A percentile compares a stretch with the other conserved stretches of the same genome.
Evolutionary conservation across 2,888 invertebrate species (phyloP).

Genomic region (Cheilosia pagana): DNA sequence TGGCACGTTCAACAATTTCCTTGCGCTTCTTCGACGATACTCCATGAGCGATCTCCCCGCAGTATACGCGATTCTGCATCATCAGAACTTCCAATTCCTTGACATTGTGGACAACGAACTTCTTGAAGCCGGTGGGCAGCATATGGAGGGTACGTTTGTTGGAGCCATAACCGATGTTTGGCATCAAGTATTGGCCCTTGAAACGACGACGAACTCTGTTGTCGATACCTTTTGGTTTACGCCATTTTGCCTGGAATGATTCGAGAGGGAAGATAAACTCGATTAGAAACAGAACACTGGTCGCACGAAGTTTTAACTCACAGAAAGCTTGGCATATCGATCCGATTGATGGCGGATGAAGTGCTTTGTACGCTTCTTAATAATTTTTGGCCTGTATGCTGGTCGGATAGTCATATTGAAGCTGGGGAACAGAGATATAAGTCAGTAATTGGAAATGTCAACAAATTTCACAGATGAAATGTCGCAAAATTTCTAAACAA

Average conservation of each 20-base stretch:
- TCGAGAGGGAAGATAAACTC: constrained; percentile 14
- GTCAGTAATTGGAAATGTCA: constrained; percentile 68
- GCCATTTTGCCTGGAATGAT: constrained; percentile 94
- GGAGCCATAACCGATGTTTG: constrained; percentile 99
- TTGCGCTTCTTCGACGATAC: constrained; percentile 99
- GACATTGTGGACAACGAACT: constrained; percentile 95
- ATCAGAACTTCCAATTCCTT: constrained; percentile 98
- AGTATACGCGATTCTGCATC: constrained; percentile 99
- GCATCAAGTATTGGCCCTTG: constrained; percentile 99
- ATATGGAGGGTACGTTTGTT: constrained; percentile 97
- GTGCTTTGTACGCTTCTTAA: constrained; percentile 99
- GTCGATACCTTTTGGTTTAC: constrained; percentile 99
- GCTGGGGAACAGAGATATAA: constrained; percentile 79
- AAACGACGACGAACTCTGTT: constrained; percentile 99
- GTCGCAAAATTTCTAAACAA: constrained; percentile 65
- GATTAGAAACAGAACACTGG: background rate
- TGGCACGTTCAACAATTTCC: constrained; percentile 97
- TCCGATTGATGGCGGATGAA: constrained; percentile 99
- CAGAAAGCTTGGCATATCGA: constrained; percentile 97
- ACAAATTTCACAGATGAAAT: constrained; percentile 72
- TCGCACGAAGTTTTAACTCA: constrained; percentile 81
- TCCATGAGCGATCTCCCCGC: constrained; percentile 98
- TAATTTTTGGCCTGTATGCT: constrained; percentile 93
- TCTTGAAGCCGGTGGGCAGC: constrained; percentile 98
- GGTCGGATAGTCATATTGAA: constrained; percentile 94